Base-by-base conservation (phyloP, 2,113 vertebrate species). In the Verasper variegatus region DNA sequence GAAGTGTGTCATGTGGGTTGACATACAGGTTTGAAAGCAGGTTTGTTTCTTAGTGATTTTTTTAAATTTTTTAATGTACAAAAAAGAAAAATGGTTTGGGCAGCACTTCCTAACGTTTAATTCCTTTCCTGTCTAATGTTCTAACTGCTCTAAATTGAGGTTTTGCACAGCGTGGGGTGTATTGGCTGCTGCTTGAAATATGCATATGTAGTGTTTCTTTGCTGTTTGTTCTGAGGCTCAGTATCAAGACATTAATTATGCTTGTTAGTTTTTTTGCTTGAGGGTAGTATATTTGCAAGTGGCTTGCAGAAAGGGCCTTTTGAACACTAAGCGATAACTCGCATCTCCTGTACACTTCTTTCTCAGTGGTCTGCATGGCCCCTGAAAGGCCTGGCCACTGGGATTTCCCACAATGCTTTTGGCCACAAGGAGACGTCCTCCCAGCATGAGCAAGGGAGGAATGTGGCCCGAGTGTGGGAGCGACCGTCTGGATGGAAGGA, bases 331-430 rank as follows among this genome's bases (percentile, higher is more conserved):
- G 24, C 3, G 2, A 61, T 56, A 78, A 21, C 14, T 3, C 49
- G 68, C 37, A 24, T 76, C 51, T 74, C 31, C 56, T 74, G 77
- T 78, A 61, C 73, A 68, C 68, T 69, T 83, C 11, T 69, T 64
- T 74, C 70, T 82, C 81, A 55, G 35, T 68, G 81, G 73, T 74
- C 75, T 74, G 23, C 65, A 68, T 15, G 54, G 78, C 70, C 82
- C 80, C 68, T 56, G 58, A 82, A 84, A 73, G 80, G 72, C 62
- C 80, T 9, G 79, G 68, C 81, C 64, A 68, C 83, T 86, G 88
- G 89, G 91, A 83, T 88, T 91, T 93, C 91, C 88, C 91, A 93
- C 89, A 91, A 91, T 92, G 90, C 87, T 84, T 86, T 86, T 87
- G 88, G 91, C 86, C 86, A 80, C 86, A 80, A 86, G 88, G 92